phyloP scores from a whole-genome alignment of 2,888 invertebrate genomes.

The Amphipyra tragopoginis region DNA sequence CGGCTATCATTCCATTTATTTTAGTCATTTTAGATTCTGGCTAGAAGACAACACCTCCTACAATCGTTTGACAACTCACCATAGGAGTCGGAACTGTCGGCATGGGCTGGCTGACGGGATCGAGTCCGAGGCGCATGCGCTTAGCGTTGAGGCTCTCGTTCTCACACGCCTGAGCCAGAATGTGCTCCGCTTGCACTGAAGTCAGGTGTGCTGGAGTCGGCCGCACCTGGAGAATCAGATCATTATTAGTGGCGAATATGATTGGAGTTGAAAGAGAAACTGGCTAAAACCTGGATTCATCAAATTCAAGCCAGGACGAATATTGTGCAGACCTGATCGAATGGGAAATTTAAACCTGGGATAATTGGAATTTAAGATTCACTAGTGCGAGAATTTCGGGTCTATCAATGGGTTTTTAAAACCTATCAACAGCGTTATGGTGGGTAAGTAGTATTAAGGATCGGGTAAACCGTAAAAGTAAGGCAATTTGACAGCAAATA shows the following conservation, averaged over 20 bases:
- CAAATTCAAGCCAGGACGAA: too few species aligned
- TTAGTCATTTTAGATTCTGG: too few species aligned
- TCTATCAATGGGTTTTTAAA: too few species aligned
- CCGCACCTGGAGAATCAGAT: slow-evolving; percentile 91
- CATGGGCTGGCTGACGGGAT: slow-evolving; percentile 97
- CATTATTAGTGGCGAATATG: slow-evolving; percentile 5
- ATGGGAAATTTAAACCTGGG: too few species aligned
- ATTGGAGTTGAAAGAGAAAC: background rate
- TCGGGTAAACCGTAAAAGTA: background rate
- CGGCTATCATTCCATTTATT: too few species aligned
- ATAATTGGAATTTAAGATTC: too few species aligned
- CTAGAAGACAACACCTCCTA: too few species aligned
- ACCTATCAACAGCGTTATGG: too few species aligned
- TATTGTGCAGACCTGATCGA: too few species aligned
- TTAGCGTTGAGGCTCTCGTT: slow-evolving; percentile 99
- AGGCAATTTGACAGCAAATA: background rate
- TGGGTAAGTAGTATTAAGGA: background rate
- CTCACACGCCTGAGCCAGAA: slow-evolving; percentile 98
- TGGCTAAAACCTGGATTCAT: background rate
- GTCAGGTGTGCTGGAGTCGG: slow-evolving; percentile 99
- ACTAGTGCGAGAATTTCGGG: too few species aligned
- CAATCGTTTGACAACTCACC: slow-evolving; percentile 67
- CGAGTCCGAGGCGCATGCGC: slow-evolving; percentile 98
- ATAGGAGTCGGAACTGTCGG: slow-evolving; percentile 92
- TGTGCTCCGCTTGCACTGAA: slow-evolving; percentile 98